phyloP scores from a whole-genome alignment of 1,140 invertebrate genomes.

The Cepaea nemoralis region DNA sequence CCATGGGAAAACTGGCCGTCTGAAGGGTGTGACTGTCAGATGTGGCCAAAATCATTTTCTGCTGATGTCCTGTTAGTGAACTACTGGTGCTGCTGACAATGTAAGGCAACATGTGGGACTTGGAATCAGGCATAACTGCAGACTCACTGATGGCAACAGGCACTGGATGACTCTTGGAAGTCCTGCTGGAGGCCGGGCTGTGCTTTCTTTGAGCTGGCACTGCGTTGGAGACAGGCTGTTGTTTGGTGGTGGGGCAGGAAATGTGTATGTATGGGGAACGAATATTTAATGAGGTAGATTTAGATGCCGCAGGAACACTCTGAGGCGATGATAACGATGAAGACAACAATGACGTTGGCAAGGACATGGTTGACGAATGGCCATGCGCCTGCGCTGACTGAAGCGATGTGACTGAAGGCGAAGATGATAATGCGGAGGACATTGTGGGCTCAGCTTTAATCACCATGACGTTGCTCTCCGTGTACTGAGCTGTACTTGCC shows the following conservation, averaged over 20 bases:
- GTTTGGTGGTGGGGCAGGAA: conserved; percentile 25
- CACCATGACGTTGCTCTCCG: background rate
- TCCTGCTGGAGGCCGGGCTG: background rate
- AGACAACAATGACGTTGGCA: background rate
- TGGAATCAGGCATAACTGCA: background rate
- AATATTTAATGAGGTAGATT: conserved; percentile 1
- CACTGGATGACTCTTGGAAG: background rate
- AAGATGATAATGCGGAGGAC: conserved; percentile 14
- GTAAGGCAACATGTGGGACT: background rate
- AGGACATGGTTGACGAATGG: background rate
- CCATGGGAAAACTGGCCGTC: background rate
- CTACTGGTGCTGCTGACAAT: background rate
- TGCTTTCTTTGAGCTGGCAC: background rate
- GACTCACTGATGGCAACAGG: conserved; percentile 24
- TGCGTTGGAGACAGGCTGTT: conserved; percentile 20
- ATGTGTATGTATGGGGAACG: conserved; percentile 30
- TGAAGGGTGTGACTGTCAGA: background rate
- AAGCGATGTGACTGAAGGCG: conserved; percentile 1
- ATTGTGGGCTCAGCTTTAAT: background rate
- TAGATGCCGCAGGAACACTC: background rate
- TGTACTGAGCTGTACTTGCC: background rate
- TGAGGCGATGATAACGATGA: background rate
- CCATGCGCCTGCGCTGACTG: background rate
- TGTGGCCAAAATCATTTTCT: conserved; percentile 18
- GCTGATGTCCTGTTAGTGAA: background rate